Evolutionary conservation across 2,888 invertebrate species (phyloP), one percentile per base, ranked within the genome.

Genomic region (Apotomis turbidana): DNA sequence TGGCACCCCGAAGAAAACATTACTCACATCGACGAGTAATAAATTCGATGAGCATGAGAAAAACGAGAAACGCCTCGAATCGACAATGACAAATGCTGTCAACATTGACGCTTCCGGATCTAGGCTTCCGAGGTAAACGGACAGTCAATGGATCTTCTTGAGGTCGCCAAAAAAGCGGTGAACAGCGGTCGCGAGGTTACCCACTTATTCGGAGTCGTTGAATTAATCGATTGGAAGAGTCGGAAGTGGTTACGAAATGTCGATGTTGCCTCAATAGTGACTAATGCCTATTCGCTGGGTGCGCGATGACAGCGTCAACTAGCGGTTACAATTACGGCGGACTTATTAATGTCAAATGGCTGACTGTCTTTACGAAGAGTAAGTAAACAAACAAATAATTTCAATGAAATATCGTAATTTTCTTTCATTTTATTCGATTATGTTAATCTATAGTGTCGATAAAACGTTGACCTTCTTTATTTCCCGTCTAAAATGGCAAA

Each of bases 51-150:
- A 70, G 58, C 66, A 64, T 44, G 71, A 71, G 74, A 75, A 62
- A 74, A 70, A 74, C 73, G 73, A 63, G 64, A 63, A 62, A 76
- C 74, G 70, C 61, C 74, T 67, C 68, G 46, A 66, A 55, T 66
- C 75, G 77, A 75, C 77, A 76, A 71, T 76, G 77, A 78, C 71
- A 69, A 76, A 76, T 73, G 61, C 51, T 57, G 64, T 57, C 44
- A 51, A 67, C 51, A 57, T 58, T 61, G 68, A 55, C 27, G 52
- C 74, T 77, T 75, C 68, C 57, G 70, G 41, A 49, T 68, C 60
- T 76, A 78, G 76, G 77, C 74, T 59, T 70, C 73, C 71, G 68
- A 74, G 74, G 74, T 76, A 74, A 77, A 76, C 72, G 73, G 73
- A 64, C 58, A 64, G 63, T 70, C 75, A 75, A 78, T 71, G 75